Evolutionary conservation across 2,888 invertebrate species (phyloP).

Genomic region (Barypeithes pellucidus): DNA sequence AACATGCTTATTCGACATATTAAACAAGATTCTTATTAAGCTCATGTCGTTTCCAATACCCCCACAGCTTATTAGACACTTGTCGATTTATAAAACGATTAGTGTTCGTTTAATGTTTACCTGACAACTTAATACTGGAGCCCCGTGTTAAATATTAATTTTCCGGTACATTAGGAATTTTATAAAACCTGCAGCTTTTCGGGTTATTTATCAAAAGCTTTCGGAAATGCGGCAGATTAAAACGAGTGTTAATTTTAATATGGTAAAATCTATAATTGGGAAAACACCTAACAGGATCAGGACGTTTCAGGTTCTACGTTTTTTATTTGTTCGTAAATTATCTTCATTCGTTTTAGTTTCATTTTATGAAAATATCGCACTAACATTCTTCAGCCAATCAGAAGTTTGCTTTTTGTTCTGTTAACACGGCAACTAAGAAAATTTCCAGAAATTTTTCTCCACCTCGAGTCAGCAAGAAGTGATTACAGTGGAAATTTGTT

Average conservation of each 20-base stretch:
- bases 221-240: constrained; percentile 2
- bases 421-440: no score
- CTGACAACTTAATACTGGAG: constrained; percentile 33
- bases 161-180: constrained; percentile 10
- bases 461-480: no score
- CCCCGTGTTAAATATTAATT: constrained; percentile 16
- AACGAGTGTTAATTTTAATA: constrained; percentile 19
- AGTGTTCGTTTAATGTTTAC: constrained; percentile 32
- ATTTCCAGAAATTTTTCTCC: no score
- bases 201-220: constrained; percentile 16
- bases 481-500: no score
- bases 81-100: constrained; percentile 30
- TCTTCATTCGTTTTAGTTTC: no score
- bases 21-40: constrained; percentile 32
- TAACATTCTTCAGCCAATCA: no score
- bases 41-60: constrained; percentile 28
- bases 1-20: constrained; percentile 19
- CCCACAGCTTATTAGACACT: constrained; percentile 31
- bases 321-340: no score
- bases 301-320: no score
- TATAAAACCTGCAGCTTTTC: constrained; percentile 10
- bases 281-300: no score
- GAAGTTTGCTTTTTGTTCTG: no score
- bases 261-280: no score
- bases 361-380: no score